A percentile compares a stretch with the other conserved stretches of the same genome.
Evolutionary conservation across 2,113 vertebrate species (phyloP).

Genomic region (Helogale parvula): DNA sequence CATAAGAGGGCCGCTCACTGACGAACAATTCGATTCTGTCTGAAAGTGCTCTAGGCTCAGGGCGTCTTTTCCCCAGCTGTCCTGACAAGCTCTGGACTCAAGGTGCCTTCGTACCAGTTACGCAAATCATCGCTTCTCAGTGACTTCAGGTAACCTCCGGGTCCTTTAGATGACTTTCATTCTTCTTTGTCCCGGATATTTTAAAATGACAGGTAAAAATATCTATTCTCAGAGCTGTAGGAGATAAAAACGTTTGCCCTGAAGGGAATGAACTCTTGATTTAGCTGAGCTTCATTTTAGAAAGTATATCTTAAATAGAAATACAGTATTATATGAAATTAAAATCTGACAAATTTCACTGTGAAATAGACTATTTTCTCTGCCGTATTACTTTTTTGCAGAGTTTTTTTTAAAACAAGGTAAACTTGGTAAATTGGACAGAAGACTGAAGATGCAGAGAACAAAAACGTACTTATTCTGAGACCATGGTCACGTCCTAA

Average conservation of each 20-base stretch:
- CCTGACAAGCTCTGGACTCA: neutral
- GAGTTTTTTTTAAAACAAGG: neutral
- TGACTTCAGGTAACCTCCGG: neutral
- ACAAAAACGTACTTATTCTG: neutral
- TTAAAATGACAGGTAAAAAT: conserved; percentile 30
- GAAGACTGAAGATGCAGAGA: neutral
- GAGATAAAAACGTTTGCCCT: conserved; percentile 44
- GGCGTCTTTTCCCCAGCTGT: neutral
- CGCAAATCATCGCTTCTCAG: neutral
- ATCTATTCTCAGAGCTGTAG: conserved; percentile 34
- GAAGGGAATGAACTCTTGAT: conserved; percentile 8
- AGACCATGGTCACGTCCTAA: neutral
- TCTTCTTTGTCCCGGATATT: conserved; percentile 35
- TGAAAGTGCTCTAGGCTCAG: neutral
- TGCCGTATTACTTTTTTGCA: neutral
- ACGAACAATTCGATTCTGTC: neutral
- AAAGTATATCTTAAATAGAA: neutral
- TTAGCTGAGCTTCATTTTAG: conserved; percentile 21
- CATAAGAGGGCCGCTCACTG: rapidly evolving
- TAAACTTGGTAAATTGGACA: neutral
- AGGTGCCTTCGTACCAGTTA: neutral
- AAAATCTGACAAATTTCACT: neutral
- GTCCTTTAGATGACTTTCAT: conserved; percentile 13
- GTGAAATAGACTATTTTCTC: neutral
- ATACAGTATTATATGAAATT: neutral